Evolutionary conservation across 2,888 invertebrate species (phyloP).

Genomic region (Torymus texanus): DNA sequence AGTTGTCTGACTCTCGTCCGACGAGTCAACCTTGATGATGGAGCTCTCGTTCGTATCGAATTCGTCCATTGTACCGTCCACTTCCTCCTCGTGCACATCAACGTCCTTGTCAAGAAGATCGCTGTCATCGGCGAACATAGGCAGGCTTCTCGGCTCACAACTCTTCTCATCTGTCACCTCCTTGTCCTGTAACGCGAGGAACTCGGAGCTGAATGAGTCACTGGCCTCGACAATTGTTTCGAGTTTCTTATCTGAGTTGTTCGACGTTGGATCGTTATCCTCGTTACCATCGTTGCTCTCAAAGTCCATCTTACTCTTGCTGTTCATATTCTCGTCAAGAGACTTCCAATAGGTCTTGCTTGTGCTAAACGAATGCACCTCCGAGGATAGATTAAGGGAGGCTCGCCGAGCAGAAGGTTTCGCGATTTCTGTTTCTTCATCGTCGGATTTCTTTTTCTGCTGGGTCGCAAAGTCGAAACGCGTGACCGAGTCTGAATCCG

Average conservation of each 20-base stretch:
- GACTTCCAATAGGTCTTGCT: conserved; percentile 46
- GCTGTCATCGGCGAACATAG: background rate
- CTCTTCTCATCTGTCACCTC: conserved; percentile 1
- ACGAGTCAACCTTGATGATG: conserved; percentile 70
- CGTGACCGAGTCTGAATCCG: conserved; percentile 40
- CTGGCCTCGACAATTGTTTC: conserved; percentile 40
- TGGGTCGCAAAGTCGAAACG: conserved; percentile 27
- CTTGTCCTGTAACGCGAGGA: background rate
- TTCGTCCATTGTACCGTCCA: conserved; percentile 46
- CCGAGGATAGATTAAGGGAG: background rate
- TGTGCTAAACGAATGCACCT: conserved; percentile 8
- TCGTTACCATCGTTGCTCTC: conserved; percentile 9
- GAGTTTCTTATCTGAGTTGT: conserved; percentile 16
- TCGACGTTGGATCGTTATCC: background rate
- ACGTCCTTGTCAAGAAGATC: conserved; percentile 46
- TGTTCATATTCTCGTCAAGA: conserved; percentile 61
- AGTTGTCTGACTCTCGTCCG: conserved; percentile 72
- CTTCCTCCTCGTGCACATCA: conserved; percentile 54
- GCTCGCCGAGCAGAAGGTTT: background rate
- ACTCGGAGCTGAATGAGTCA: conserved; percentile 32
- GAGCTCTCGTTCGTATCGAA: conserved; percentile 57
- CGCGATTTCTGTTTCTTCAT: background rate
- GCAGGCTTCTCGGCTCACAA: background rate
- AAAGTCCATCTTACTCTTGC: conserved; percentile 54
- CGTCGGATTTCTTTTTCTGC: conserved; percentile 10